Conservation (phyloP, 2,113 vertebrate genomes). For the Hucho hucho region DNA sequence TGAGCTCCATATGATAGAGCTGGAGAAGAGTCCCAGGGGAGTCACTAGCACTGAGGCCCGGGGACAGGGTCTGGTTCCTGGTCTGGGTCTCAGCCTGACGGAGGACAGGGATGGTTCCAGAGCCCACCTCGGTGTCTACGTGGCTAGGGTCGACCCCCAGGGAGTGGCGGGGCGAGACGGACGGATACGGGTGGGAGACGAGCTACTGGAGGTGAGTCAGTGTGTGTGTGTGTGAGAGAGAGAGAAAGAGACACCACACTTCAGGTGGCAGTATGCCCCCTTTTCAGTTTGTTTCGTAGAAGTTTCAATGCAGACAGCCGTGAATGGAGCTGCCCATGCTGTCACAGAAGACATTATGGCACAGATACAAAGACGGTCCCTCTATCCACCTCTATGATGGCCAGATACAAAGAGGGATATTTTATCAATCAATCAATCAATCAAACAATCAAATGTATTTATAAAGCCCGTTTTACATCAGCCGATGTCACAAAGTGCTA, state of each 20-base stretch:
- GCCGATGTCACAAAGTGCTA: too few relatives aligned
- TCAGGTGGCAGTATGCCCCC: too few relatives aligned
- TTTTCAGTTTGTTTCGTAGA: too few relatives aligned
- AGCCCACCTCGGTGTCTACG: conserved; percentile 87
- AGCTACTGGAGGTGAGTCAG: conserved; percentile 88
- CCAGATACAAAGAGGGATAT: too few relatives aligned
- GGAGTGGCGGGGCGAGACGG: conserved; percentile 90
- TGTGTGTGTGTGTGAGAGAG: conserved; percentile 3
- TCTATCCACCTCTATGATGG: too few relatives aligned
- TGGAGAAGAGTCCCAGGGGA: conserved; percentile 81
- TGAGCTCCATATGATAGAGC: conserved; percentile 86
- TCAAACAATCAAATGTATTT: too few relatives aligned
- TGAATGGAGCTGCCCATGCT: too few relatives aligned
- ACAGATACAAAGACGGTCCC: too few relatives aligned
- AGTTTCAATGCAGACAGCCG: too few relatives aligned
- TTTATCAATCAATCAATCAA: too few relatives aligned
- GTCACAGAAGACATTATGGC: too few relatives aligned
- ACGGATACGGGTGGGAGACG: conserved; percentile 86
- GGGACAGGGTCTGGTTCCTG: conserved; percentile 59
- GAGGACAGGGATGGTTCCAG: conserved; percentile 85
- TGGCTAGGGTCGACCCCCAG: conserved; percentile 85
- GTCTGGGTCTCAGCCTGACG: conserved; percentile 87
- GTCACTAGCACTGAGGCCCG: conserved; percentile 23
- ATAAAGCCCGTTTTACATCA: too few relatives aligned
- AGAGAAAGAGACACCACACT: neutral